phyloP scores from a whole-genome alignment of 2,113 vertebrate species.

The Columba livia region DNA sequence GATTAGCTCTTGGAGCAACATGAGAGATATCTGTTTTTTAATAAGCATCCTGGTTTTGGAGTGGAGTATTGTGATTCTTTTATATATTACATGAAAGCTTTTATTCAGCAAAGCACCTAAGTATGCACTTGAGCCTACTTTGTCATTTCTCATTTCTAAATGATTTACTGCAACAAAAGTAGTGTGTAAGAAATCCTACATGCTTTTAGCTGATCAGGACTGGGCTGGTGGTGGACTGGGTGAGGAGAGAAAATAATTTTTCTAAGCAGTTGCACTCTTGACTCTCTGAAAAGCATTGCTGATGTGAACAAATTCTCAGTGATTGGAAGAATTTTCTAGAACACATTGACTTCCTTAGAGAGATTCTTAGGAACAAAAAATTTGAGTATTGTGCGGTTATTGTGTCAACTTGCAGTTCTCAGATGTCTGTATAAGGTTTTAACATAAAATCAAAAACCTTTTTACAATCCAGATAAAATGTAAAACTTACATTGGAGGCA shows the following conservation, averaged over 20 bases:
- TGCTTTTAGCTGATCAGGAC: neutral
- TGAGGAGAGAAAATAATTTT: neutral
- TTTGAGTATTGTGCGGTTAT: neutral
- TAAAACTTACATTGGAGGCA: neutral
- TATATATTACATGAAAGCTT: neutral
- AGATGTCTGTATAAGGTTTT: neutral
- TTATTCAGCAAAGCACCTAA: neutral
- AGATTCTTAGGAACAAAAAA: neutral
- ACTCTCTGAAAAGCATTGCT: neutral
- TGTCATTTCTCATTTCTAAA: neutral
- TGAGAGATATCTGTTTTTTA: neutral
- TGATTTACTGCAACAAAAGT: neutral
- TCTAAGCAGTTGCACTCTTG: neutral
- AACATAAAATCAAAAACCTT: neutral
- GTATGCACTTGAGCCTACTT: neutral
- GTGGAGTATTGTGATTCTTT: neutral
- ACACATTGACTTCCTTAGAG: neutral
- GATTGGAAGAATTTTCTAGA: neutral
- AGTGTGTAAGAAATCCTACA: neutral
- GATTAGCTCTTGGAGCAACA: neutral
- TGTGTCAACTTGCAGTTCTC: neutral
- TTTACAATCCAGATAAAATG: neutral
- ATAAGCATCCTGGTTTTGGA: neutral
- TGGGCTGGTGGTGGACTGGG: neutral
- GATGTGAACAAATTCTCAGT: neutral